These are phyloP conservation scores for Spisula solida DNA, from an alignment of 2,888 invertebrate species.

Conservation along the genomic window DNA sequence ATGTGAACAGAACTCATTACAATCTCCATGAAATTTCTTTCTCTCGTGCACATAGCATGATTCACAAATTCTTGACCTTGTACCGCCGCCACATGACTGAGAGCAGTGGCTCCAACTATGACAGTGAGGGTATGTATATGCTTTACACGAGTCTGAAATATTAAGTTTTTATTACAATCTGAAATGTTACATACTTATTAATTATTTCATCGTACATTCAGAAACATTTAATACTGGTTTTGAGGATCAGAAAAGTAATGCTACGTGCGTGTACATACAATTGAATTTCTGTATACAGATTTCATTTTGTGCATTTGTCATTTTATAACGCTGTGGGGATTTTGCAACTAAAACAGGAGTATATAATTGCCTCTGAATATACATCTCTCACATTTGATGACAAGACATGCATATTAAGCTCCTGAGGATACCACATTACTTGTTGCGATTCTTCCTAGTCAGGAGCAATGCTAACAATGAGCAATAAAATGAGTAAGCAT, in stretches of 20 bases:
- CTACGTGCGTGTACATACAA: neutral
- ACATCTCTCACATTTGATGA: no score
- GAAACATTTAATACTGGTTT: neutral
- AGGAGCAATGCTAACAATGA: no score
- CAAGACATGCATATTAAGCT: no score
- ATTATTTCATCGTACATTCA: neutral
- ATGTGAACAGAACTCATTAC: neutral
- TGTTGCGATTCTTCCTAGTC: no score
- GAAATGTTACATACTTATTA: neutral
- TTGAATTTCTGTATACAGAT: neutral
- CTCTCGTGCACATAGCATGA: neutral
- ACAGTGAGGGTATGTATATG: slow-evolving; percentile 5
- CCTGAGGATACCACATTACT: no score
- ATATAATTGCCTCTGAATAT: no score
- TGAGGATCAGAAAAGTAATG: neutral
- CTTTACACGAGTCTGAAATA: neutral
- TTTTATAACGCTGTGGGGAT: no score
- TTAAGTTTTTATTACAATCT: neutral
- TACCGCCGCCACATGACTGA: slow-evolving; percentile 4
- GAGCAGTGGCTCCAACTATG: slow-evolving; percentile 22
- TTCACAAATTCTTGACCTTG: neutral
- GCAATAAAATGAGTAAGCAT: no score
- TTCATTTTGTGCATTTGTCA: neutral
- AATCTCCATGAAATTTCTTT: neutral
- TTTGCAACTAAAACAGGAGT: no score